Base-by-base conservation (phyloP, 2,888 invertebrate genomes). In the Plutella xylostella region DNA sequence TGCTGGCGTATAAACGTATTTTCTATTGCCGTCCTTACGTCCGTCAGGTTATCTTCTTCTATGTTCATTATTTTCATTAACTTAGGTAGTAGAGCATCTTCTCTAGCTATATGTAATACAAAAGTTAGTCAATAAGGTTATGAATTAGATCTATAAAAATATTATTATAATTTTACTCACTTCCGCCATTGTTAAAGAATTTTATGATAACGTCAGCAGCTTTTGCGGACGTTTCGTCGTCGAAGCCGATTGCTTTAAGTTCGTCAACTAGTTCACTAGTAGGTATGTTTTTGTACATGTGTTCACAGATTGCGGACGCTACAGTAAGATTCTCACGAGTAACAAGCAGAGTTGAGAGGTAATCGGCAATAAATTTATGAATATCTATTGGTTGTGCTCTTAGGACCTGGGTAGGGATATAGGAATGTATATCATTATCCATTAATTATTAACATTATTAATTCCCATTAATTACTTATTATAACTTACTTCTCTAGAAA, bases 281-380 rank as follows among this genome's bases (percentile, higher is more conserved):
- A 40, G 68, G 69, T n/a, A 48, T 19, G 39, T 58, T 57, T 0
- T 57, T 43, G 48, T 62, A 67, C 0, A 68, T 39, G 3, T 64
- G 55, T 7, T 48, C 48, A 47, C 68, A 74, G 41, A 79, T 44
- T 2, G 53, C 53, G n/a, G 56, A 46, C 34, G 76, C 74, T 46
- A 74, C 52, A 53, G 58, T 50, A 18, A 79, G 49, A 43, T 88
- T 86, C 56, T 91, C 90, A 21, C 92, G 79, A 0, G 89, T 87
- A 12, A 88, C 83, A 47, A 91, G 66, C 55, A 92, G 63, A 0
- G 87, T 86, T 50, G 89, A 87, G 28, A 90, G 68, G 63, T 92
- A 92, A 59, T 90, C 87, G 0, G 90, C 87, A 47, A 92, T 88
- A 60, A 90, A 92, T 43, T 79, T 71, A 64, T 87, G 88, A 2